phyloP scores from a whole-genome alignment of 2,888 invertebrate genomes.

The Zonitis immaculata region DNA sequence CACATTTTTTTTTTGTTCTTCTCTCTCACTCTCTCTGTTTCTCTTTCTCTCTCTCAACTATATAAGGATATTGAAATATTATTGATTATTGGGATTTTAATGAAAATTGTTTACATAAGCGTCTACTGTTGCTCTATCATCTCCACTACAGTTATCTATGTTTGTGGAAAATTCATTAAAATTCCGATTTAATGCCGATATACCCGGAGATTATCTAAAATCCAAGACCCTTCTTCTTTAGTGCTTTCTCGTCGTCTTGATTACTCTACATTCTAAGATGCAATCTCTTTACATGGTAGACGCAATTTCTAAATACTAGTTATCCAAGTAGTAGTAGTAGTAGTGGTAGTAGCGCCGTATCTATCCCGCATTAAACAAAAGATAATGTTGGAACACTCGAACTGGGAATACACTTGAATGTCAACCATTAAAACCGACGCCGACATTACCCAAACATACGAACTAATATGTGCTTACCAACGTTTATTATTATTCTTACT shows the following conservation, averaged over 20 bases:
- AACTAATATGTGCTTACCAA: constrained; percentile 2
- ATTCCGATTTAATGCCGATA: background rate
- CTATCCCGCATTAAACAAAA: constrained; percentile 30
- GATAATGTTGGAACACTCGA: constrained; percentile 30
- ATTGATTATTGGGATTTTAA: no score
- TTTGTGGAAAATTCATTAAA: background rate
- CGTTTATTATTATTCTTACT: background rate
- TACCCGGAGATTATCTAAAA: background rate
- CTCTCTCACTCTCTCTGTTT: no score
- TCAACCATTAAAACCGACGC: constrained; percentile 25
- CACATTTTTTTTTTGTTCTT: no score
- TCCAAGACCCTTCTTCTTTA: background rate
- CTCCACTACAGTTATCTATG: no score
- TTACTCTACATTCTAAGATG: constrained; percentile 7
- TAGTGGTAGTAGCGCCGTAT: no score
- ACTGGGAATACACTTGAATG: constrained; percentile 29
- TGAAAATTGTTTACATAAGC: no score
- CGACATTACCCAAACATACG: constrained; percentile 6
- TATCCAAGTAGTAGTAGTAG: no score
- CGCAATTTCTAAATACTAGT: constrained; percentile 22
- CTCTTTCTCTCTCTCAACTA: no score
- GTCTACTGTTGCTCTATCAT: no score
- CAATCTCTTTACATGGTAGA: constrained; percentile 16
- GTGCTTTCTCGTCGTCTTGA: no score
- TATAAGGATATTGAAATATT: no score